Evolutionary conservation across 2,888 invertebrate genomes (phyloP).

Genomic region (Synanthedon tipuliformis): DNA sequence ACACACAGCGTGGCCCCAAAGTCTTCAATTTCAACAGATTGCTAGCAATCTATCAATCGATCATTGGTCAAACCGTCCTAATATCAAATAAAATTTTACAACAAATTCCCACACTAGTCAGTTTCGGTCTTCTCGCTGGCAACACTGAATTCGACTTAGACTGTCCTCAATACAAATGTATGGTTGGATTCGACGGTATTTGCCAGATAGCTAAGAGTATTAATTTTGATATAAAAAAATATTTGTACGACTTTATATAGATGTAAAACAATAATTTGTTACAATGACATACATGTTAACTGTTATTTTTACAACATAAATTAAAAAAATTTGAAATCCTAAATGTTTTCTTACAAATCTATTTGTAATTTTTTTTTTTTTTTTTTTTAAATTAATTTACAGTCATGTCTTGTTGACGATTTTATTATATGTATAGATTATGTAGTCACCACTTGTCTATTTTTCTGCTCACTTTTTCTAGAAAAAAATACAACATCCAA

Average conservation of each 20-base stretch:
- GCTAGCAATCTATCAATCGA: constrained; percentile 90
- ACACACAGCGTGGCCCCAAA: constrained; percentile 84
- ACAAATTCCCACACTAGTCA: constrained; percentile 89
- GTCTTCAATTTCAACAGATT: constrained; percentile 84
- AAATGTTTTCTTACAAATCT: too few species aligned
- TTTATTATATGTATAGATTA: too few species aligned
- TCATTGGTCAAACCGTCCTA: constrained; percentile 85
- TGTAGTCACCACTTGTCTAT: too few species aligned
- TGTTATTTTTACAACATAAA: too few species aligned
- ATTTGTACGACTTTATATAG: constrained; percentile 77
- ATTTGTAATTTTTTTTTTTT: too few species aligned
- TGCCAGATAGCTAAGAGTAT: constrained; percentile 80
- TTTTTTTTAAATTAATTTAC: too few species aligned
- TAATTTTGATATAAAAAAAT: constrained; percentile 80
- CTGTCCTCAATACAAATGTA: constrained; percentile 87
- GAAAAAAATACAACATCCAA: too few species aligned
- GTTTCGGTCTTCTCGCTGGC: constrained; percentile 80
- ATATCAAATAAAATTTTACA: constrained; percentile 88
- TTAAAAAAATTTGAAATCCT: too few species aligned
- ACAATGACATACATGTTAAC: too few species aligned
- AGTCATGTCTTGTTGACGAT: too few species aligned
- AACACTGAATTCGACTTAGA: constrained; percentile 82
- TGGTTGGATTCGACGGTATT: constrained; percentile 85
- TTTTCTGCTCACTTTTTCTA: too few species aligned
- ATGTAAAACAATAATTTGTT: background rate